Percentiles rank a stretch among this genome's conserved stretches.
Conservation (phyloP, 2,888 invertebrate species). For the Patella caerulea region DNA sequence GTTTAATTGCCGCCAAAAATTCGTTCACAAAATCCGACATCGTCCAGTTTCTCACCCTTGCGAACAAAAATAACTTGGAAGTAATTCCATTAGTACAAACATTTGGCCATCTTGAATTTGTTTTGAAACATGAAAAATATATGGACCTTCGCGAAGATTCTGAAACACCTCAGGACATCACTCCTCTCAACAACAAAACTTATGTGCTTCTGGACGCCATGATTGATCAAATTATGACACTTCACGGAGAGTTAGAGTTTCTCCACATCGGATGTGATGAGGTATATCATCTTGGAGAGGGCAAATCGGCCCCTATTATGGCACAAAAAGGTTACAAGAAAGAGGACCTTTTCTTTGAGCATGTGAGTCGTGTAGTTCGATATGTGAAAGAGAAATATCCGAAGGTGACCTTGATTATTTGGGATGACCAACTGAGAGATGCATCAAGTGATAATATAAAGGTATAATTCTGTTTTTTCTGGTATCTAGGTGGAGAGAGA, state of each 20-base stretch:
- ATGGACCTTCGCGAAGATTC: constrained; percentile 78
- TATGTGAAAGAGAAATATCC: constrained; percentile 58
- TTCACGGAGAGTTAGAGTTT: constrained; percentile 77
- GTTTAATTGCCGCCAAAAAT: constrained; percentile 75
- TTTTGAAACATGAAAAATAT: constrained; percentile 80
- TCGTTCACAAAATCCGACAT: constrained; percentile 49
- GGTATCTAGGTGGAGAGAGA: too few relatives aligned
- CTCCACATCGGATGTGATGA: constrained; percentile 88
- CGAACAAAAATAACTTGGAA: constrained; percentile 76
- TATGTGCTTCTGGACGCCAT: constrained; percentile 75
- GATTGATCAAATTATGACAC: constrained; percentile 79
- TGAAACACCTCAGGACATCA: constrained; percentile 69
- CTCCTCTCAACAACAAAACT: constrained; percentile 60
- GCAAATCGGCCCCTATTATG: constrained; percentile 41
- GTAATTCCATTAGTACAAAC: constrained; percentile 86
- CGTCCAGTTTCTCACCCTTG: constrained; percentile 77
- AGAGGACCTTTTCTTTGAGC: constrained; percentile 70
- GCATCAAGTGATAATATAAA: constrained; percentile 74
- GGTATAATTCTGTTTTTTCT: constrained; percentile 29
- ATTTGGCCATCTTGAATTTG: constrained; percentile 86
- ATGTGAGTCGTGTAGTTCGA: constrained; percentile 72
- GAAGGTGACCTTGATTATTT: constrained; percentile 78
- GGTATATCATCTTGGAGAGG: constrained; percentile 56
- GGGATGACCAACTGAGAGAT: constrained; percentile 85
- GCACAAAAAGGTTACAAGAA: constrained; percentile 48